Evolutionary conservation across 92 coral and sea anemone genomes (phyloP).

Genomic region (Umimayanthus kanabou): DNA sequence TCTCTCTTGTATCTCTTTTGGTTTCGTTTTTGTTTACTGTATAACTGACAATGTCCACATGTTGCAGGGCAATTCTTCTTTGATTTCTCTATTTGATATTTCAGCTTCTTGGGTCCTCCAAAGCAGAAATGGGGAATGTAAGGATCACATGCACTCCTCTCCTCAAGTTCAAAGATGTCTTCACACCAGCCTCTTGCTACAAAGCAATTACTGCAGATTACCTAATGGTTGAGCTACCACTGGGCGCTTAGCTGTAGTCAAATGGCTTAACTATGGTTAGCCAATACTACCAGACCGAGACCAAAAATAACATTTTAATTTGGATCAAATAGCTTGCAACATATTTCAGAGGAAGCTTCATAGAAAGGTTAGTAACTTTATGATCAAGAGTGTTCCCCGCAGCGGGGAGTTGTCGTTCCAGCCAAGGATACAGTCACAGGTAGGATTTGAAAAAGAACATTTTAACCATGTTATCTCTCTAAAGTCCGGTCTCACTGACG

Average conservation of each 20-base stretch:
- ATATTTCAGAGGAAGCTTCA: no score
- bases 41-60: constrained; percentile 13
- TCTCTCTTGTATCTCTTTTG: background rate
- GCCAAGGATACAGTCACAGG: no score
- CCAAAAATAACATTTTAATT: no score
- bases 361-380: no score
- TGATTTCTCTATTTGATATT: background rate
- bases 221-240: background rate
- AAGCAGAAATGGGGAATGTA: constrained; percentile 8
- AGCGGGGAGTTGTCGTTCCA: no score
- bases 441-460: no score
- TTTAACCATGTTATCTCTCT: no score
- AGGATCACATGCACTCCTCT: background rate
- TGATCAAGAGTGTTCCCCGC: no score
- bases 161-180: background rate
- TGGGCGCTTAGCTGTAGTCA: background rate
- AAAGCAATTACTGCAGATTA: background rate
- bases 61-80: constrained; percentile 23
- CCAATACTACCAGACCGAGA: no score
- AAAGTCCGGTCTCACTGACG: no score
- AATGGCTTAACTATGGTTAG: no score
- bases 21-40: constrained; percentile 11
- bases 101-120: background rate
- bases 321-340: no score
- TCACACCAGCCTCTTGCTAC: constrained; percentile 29